These are phyloP conservation scores for Epistrophe eligans DNA, from an alignment of 2,888 invertebrate species.

Conservation along the genomic window DNA sequence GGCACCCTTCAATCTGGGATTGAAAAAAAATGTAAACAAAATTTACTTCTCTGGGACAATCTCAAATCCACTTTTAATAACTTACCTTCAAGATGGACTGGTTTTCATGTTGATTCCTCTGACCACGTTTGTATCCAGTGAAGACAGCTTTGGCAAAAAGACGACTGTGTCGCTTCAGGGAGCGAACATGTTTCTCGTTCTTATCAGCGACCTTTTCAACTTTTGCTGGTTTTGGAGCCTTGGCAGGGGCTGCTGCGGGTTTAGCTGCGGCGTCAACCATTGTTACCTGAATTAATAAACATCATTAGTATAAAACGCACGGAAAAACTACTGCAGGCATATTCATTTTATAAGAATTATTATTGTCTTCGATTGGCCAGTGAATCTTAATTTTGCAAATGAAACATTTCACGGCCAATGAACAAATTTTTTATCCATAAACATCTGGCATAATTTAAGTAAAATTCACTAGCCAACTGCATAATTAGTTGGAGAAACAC, in stretches of 20 bases:
- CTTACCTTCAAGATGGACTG: slow-evolving; percentile 94
- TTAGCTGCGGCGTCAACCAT: slow-evolving; percentile 84
- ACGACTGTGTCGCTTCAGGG: slow-evolving; percentile 89
- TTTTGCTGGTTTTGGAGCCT: slow-evolving; percentile 81
- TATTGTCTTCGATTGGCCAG: slow-evolving; percentile 22
- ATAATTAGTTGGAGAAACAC: slow-evolving; percentile 50
- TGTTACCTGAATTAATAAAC: slow-evolving; percentile 78
- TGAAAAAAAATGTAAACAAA: slow-evolving; percentile 26
- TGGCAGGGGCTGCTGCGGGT: slow-evolving; percentile 79
- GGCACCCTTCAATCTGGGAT: slow-evolving; percentile 92
- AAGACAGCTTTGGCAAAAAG: slow-evolving; percentile 99
- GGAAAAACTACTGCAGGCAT: neutral
- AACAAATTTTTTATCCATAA: slow-evolving; percentile 77
- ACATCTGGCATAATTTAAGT: slow-evolving; percentile 78
- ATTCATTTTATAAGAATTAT: neutral
- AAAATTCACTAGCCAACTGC: slow-evolving; percentile 70
- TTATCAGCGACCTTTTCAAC: slow-evolving; percentile 80
- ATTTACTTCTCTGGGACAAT: neutral
- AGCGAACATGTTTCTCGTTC: slow-evolving; percentile 80
- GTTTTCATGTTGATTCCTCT: slow-evolving; percentile 98
- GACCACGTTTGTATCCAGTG: slow-evolving; percentile 97
- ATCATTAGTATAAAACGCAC: neutral
- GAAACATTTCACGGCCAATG: slow-evolving; percentile 38
- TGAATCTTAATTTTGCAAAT: slow-evolving; percentile 31
- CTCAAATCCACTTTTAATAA: slow-evolving; percentile 12